Evolutionary conservation across 2,797 vertebrate genomes (phyloP), one percentile per base, ranked within the genome.

Genomic region (Protonibea diacanthus): DNA sequence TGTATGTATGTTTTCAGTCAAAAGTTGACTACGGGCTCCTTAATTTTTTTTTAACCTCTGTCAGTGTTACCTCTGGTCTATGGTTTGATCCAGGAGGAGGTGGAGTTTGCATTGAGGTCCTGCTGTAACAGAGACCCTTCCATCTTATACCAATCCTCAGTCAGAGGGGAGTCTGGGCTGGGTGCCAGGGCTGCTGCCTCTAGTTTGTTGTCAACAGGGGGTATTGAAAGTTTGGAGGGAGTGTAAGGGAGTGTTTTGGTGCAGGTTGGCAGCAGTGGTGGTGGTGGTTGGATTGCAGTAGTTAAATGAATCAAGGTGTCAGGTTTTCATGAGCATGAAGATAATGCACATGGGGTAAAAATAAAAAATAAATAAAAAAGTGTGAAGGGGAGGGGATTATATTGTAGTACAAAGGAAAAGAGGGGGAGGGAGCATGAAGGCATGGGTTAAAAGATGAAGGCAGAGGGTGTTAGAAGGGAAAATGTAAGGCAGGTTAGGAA

Each of bases 101-200:
- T 95, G 88, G 94, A 94, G 95, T 96, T 96, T 96, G 96, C 96
- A 96, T 96, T 97, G 95, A 97, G 95, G 94, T 97, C 96, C 94
- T 96, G 95, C 95, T 96, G 96, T 95, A 95, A 86, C 91, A 96
- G 93, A 92, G 95, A 95, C 91, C 94, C 94, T 86, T 96, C 95
- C 91, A 93, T 94, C 92, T 96, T 97, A 94, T 87, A 95, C 96
- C 96, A 96, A 93, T 96, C 94, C 89, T 95, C 93, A 88, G 95
- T 93, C 92, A 95, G 92, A 92, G 95, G 94, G 93, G 93, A 93
- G 90, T 93, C 94, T 91, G 95, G 95, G 95, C 94, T 95, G 91
- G 95, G 93, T 87, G 94, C 95, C 88, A 94, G 94, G 90, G 95
- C 95, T 95, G 93, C 89, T 85, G 91, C 91, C 89, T 94, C 93